Conservation (phyloP, 2,888 invertebrate genomes). For the Argyresthia albistria region DNA sequence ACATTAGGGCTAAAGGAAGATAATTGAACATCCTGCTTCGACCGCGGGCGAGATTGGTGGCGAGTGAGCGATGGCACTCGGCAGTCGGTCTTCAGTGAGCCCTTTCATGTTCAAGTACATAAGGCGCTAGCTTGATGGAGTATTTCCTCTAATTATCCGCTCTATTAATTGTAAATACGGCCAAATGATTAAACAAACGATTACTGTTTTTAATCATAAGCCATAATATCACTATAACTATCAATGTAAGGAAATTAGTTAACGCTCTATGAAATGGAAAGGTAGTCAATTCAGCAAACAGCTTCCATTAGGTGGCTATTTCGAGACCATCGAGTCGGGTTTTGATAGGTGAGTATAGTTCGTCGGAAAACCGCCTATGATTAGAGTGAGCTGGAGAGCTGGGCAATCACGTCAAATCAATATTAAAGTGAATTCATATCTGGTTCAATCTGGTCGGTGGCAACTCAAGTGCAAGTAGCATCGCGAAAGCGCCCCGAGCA, state of each 20-base stretch:
- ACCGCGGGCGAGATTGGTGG: conserved; percentile 43
- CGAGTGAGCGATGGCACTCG: conserved; percentile 23
- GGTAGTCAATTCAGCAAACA: background rate
- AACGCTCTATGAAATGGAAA: too few species aligned
- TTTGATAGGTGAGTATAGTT: background rate
- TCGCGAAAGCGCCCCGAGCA: conserved; percentile 16
- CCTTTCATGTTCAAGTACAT: conserved; percentile 47
- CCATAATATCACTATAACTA: background rate
- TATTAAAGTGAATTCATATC: conserved; percentile 9
- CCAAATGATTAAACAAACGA: conserved; percentile 34
- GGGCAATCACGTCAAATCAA: conserved; percentile 9
- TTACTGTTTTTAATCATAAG: conserved; percentile 20
- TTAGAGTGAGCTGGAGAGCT: conserved; percentile 4
- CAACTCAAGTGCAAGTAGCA: conserved; percentile 12
- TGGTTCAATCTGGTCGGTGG: conserved; percentile 6
- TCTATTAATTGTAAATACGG: conserved; percentile 56
- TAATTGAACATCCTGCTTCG: conserved; percentile 66
- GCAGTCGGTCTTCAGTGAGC: conserved; percentile 27
- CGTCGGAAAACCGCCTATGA: conserved; percentile 6
- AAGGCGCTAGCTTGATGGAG: conserved; percentile 49
- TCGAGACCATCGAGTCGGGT: background rate
- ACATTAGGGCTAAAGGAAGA: conserved; percentile 63
- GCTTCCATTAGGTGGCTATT: conserved; percentile 1
- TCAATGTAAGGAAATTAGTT: too few species aligned
- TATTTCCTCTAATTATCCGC: conserved; percentile 68